Conservation (phyloP, 2,113 vertebrate species). For the Sclerurus mexicanus region DNA sequence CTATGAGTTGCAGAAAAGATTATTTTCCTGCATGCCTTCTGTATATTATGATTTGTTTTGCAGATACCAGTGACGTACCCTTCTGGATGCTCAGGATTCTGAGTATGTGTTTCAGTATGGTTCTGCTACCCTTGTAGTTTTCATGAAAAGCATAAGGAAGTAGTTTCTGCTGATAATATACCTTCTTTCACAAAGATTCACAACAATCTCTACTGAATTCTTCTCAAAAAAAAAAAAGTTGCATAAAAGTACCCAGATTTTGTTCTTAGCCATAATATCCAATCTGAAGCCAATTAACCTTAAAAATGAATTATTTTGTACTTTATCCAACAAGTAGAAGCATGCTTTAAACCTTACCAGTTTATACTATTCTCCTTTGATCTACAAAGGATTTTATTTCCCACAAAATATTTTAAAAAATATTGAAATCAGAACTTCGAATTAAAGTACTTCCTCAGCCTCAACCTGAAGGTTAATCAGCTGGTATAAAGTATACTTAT, state of each 20-base stretch:
- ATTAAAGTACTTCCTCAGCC: slow-evolving; percentile 44
- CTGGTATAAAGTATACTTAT: slow-evolving; percentile 54
- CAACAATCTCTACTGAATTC: background rate
- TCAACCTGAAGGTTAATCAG: slow-evolving; percentile 46
- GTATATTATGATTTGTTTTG: background rate
- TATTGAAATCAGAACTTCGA: slow-evolving; percentile 11
- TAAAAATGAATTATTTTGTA: background rate
- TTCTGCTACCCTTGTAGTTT: background rate
- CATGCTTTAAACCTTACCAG: background rate
- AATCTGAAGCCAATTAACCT: background rate
- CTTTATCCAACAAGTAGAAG: background rate
- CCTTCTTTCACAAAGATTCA: background rate
- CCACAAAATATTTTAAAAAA: background rate
- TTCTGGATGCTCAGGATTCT: background rate
- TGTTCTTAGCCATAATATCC: background rate
- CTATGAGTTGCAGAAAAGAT: background rate
- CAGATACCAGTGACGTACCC: background rate
- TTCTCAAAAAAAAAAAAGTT: background rate
- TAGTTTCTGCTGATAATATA: background rate
- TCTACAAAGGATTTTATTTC: background rate
- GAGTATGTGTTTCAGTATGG: background rate
- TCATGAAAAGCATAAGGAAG: background rate
- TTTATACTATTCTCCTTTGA: slow-evolving; percentile 31
- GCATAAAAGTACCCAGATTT: background rate
- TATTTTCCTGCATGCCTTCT: background rate